These are phyloP conservation scores for Embidobia sp. DNA, from an alignment of 2,888 invertebrate genomes.

Conservation along the genomic window DNA sequence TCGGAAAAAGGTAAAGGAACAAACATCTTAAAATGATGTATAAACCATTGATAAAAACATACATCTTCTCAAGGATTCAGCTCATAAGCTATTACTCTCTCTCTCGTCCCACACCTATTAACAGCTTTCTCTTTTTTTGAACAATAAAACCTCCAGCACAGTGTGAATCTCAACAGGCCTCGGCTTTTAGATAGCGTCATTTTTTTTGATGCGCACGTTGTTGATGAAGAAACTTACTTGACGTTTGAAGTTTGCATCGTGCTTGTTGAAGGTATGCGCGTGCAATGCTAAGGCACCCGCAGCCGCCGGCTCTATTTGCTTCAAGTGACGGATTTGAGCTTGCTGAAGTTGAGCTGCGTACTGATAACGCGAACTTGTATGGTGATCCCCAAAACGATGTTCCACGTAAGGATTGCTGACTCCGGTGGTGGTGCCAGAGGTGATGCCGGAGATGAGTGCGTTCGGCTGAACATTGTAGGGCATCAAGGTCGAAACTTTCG, in stretches of 20 bases:
- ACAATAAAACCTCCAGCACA: constrained; percentile 2
- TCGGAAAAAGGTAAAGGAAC: too few relatives aligned
- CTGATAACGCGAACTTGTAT: constrained; percentile 69
- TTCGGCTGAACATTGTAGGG: constrained; percentile 70
- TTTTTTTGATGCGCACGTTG: constrained; percentile 90
- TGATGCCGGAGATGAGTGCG: constrained; percentile 76
- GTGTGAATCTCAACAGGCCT: constrained; percentile 12
- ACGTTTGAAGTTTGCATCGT: constrained; percentile 87
- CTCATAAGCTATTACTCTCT: too few relatives aligned
- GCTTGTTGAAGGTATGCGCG: constrained; percentile 85
- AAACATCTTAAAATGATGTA: too few relatives aligned
- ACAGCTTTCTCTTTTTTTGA: too few relatives aligned
- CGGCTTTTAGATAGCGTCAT: constrained; percentile 83
- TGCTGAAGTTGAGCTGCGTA: constrained; percentile 71
- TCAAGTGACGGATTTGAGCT: constrained; percentile 74
- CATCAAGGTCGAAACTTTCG: too few relatives aligned
- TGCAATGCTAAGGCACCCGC: constrained; percentile 80
- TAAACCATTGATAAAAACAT: too few relatives aligned
- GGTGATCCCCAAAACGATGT: constrained; percentile 74
- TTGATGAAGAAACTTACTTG: constrained; percentile 93
- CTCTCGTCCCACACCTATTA: too few relatives aligned
- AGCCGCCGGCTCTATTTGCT: constrained; percentile 78
- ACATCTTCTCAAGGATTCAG: too few relatives aligned
- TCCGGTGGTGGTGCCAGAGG: constrained; percentile 76
- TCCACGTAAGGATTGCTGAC: constrained; percentile 79